phyloP scores from a whole-genome alignment of 2,797 vertebrate genomes.

The Lepus oiostolus region DNA sequence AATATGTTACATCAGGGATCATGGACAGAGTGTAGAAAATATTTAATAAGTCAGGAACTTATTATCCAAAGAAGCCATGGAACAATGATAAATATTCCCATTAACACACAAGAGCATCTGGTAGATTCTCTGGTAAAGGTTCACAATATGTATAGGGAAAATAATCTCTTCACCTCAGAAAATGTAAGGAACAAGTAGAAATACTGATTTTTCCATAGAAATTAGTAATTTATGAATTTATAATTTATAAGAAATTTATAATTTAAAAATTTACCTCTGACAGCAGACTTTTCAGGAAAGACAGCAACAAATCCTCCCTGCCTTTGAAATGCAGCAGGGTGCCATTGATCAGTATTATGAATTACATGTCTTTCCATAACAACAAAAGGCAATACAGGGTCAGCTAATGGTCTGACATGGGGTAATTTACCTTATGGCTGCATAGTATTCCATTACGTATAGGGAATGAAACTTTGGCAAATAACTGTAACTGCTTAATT shows the following conservation, averaged over 20 bases:
- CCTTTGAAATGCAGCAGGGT: neutral
- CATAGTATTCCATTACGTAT: neutral
- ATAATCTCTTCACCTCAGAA: neutral
- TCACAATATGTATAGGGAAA: neutral
- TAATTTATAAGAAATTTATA: too few species aligned
- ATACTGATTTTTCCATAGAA: too few species aligned
- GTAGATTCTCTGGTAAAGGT: neutral
- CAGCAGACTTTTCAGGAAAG: neutral
- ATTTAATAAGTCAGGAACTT: neutral
- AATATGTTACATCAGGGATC: neutral
- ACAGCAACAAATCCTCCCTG: neutral
- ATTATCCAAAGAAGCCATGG: neutral
- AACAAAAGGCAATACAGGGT: neutral
- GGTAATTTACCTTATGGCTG: neutral
- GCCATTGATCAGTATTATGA: neutral
- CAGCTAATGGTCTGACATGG: neutral
- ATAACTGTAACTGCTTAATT: neutral
- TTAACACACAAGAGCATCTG: neutral
- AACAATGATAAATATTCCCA: neutral
- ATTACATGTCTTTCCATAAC: neutral
- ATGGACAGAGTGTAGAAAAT: neutral
- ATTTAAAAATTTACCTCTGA: neutral
- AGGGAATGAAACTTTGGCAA: neutral
- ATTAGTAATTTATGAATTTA: too few species aligned
- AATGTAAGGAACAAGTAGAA: neutral